Conservation (phyloP, 2,113 vertebrate genomes). For the Forbesichthys agassizii region DNA sequence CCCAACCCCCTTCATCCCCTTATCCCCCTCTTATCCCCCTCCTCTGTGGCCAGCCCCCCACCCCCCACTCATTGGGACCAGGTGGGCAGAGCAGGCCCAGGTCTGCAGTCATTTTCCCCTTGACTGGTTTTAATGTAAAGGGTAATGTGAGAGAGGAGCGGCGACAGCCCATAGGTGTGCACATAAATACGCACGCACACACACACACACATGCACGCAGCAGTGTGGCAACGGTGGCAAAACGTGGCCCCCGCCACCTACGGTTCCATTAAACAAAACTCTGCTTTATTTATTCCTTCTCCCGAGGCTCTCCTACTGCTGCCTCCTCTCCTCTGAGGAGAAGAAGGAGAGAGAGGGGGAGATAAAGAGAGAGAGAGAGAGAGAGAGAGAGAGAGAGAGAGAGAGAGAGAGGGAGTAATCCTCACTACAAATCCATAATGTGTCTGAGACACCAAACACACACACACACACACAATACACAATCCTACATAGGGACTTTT, state of each 20-base stretch:
- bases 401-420: neutral
- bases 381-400: constrained; percentile 1
- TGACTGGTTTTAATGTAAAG: constrained; percentile 83
- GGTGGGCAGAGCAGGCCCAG: constrained; percentile 72
- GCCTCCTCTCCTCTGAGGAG: too few relatives aligned
- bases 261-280: constrained; percentile 58
- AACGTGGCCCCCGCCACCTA: constrained; percentile 48
- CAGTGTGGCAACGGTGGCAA: neutral
- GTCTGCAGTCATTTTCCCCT: constrained; percentile 78
- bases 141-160: constrained; percentile 74
- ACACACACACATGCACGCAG: constrained; percentile 14
- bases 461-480: too few relatives aligned
- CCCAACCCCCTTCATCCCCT: constrained; percentile 35
- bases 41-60: constrained; percentile 15
- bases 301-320: constrained; percentile 19
- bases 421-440: too few relatives aligned
- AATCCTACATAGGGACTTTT: too few relatives aligned
- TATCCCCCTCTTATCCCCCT: constrained; percentile 24
- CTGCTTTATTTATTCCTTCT: constrained; percentile 51
- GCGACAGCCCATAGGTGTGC: constrained; percentile 32
- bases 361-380: neutral
- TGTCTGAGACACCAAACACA: too few relatives aligned
- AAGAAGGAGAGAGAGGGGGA: constrained; percentile 8
- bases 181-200: constrained; percentile 2
- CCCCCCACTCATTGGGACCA: constrained; percentile 58